Base-by-base conservation (phyloP, 2,888 invertebrate genomes). In the Seira musarum region DNA sequence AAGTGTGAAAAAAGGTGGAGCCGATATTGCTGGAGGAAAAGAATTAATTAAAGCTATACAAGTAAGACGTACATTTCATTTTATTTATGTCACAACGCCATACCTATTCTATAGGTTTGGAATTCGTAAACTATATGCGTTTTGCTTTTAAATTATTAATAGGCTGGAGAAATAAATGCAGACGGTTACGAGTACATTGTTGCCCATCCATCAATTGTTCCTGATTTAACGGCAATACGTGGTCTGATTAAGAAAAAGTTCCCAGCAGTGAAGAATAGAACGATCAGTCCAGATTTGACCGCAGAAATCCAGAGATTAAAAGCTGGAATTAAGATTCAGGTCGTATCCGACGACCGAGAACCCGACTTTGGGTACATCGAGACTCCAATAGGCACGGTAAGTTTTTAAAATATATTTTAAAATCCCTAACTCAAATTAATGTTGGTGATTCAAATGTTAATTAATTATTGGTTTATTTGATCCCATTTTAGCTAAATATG, bases 161-260 rank as follows among this genome's bases (percentile, higher is more conserved):
- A 88, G 88, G 85, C 86, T 53, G 89, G 89, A 5, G 87, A 87
- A n/a, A 64, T 89, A 10, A 81, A 85, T 30, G 53, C 87, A 1
- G 86, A 87, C 13, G 94, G 96, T 84, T 96, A 93, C 88, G 92
- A 95, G 87, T 93, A 91, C 87, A 88, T 94, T 6, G 90, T 96
- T 15, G 94, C 95, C 0, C 95, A 96, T 90, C 93, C 94, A 0
- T 93, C 93, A 87, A 94, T 96, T 82, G 88, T 95, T 67, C 92
- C 94, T 0, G 96, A 96, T 70, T 88, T 96, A 49, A 92, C 94
- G 0, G 90, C 92, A 0, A 90, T 96, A 76, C 91, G 95, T 82
- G 96, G 96, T 1, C 88, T 96, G 63, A 90, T 96, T 91, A 95
- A 93, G 87, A 92, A 90, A 82, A 92, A 92, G 87, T 95, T 95